Conservation (phyloP, 1,140 invertebrate genomes). For the Leptopilina clavipes region DNA sequence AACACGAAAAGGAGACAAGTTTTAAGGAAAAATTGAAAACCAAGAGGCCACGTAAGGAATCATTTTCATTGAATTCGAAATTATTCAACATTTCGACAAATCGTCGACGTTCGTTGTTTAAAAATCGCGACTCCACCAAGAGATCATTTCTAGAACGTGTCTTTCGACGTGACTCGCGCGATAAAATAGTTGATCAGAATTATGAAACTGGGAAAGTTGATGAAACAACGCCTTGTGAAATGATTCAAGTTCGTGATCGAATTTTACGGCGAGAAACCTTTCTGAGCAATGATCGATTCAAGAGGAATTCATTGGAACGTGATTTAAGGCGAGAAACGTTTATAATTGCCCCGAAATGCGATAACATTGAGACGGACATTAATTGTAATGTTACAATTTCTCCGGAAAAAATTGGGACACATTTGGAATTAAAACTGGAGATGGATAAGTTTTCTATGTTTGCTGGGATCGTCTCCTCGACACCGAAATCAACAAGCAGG, state of each 20-base stretch:
- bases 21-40: conserved; percentile 48
- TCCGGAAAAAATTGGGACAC: neutral
- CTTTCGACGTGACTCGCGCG: too few relatives aligned
- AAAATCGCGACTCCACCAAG: too few relatives aligned
- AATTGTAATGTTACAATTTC: conserved; percentile 54
- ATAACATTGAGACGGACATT: conserved; percentile 35
- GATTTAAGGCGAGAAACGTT: conserved; percentile 59
- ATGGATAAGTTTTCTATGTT: neutral
- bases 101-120: conserved; percentile 10
- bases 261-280: neutral
- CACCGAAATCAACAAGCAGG: too few relatives aligned
- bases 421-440: neutral
- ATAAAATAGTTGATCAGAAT: too few relatives aligned
- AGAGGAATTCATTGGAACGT: neutral
- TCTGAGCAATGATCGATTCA: too few relatives aligned
- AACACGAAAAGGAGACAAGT: conserved; percentile 18
- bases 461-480: neutral
- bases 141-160: too few relatives aligned
- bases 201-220: too few relatives aligned
- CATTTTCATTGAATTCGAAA: neutral
- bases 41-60: conserved; percentile 39
- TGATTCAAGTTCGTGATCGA: neutral
- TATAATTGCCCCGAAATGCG: conserved; percentile 44
- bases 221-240: neutral
- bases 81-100: conserved; percentile 46